Conservation (phyloP, 1,140 invertebrate genomes). For the Brachionus sp. region DNA sequence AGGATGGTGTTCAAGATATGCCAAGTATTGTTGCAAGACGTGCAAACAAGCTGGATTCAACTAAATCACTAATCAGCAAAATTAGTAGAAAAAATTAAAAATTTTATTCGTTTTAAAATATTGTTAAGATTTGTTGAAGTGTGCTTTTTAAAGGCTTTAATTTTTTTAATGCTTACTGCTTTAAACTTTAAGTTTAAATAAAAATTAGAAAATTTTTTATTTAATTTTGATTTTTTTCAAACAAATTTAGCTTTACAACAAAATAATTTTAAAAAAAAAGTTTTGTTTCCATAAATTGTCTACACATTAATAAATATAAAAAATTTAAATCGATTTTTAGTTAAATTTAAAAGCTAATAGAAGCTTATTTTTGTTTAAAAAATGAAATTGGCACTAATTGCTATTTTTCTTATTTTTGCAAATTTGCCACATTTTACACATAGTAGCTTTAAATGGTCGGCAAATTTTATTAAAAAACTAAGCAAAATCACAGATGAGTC, state of each 20-base stretch:
- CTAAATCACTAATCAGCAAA: background rate
- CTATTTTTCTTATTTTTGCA: too few species aligned
- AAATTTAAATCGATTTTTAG: too few species aligned
- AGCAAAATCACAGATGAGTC: background rate
- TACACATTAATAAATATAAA: too few species aligned
- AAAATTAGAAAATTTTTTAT: background rate
- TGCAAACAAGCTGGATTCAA: background rate
- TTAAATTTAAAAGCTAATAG: too few species aligned
- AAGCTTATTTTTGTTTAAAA: too few species aligned
- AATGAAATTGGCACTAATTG: too few species aligned
- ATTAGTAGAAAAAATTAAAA: background rate
- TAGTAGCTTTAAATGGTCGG: background rate
- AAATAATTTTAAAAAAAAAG: too few species aligned
- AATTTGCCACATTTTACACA: too few species aligned
- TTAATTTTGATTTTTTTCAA: background rate
- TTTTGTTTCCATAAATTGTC: too few species aligned
- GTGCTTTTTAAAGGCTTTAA: background rate
- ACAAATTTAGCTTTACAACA: too few species aligned
- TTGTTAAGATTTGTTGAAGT: conserved; percentile 3
- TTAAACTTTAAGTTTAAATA: background rate
- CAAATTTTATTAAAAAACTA: background rate
- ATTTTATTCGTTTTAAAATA: background rate
- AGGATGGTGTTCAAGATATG: conserved; percentile 12
- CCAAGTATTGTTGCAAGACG: conserved; percentile 28
- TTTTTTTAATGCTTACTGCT: background rate